Percentiles rank a stretch among this genome's conserved stretches.
phyloP scores from a whole-genome alignment of 1,140 invertebrate genomes.

The Drosophila pruinosa region DNA sequence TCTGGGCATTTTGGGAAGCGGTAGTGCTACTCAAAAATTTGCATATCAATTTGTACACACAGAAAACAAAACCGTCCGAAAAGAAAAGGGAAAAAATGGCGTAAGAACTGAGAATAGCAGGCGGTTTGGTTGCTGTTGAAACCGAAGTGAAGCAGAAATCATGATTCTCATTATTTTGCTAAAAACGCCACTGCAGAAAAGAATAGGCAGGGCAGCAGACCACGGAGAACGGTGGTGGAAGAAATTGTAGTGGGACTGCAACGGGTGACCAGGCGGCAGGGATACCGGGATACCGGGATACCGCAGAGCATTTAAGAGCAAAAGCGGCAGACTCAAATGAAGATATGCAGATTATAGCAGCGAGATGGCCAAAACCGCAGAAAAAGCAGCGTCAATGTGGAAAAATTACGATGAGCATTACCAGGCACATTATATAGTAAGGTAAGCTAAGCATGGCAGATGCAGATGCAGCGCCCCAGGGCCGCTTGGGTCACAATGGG shows the following conservation, averaged over 20 bases:
- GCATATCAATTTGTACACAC: conserved; percentile 81
- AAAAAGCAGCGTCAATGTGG: conserved; percentile 72
- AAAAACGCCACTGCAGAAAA: conserved; percentile 64
- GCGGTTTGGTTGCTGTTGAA: conserved; percentile 26
- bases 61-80: background rate
- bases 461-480: background rate
- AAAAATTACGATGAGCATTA: conserved; percentile 83
- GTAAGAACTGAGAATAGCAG: conserved; percentile 69
- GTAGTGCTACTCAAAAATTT: conserved; percentile 67
- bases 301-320: conserved; percentile 71
- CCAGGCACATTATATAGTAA: conserved; percentile 80
- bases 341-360: conserved; percentile 82
- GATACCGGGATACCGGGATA: background rate
- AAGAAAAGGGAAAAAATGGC: conserved; percentile 54
- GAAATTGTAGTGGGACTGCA: conserved; percentile 2
- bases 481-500: conserved; percentile 56
- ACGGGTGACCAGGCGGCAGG: background rate
- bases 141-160: conserved; percentile 65
- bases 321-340: conserved; percentile 76
- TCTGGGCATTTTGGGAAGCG: conserved; percentile 7
- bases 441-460: conserved; percentile 37
- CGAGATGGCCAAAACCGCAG: conserved; percentile 63
- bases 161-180: conserved; percentile 82
- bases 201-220: background rate
- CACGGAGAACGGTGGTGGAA: background rate